Conservation (phyloP, 2,797 vertebrate species). For the Clarias pachynema region DNA sequence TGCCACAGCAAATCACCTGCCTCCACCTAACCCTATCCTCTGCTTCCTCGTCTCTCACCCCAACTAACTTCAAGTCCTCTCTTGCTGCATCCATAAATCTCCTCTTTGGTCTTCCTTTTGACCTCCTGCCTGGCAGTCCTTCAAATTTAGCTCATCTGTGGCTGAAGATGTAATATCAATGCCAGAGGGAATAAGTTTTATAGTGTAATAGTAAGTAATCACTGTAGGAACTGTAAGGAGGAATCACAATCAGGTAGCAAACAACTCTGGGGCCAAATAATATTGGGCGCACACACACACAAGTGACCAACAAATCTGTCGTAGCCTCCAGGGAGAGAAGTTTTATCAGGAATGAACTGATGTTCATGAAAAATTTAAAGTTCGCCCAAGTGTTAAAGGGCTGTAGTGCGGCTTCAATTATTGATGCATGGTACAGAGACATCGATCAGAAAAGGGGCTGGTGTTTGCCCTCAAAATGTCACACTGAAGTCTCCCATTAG, state of each 20-base stretch:
- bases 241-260: constrained; percentile 3
- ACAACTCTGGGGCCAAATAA: constrained; percentile 9
- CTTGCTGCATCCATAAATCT: too few species aligned
- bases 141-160: background rate
- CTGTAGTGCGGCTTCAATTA: constrained; percentile 45
- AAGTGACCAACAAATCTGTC: constrained; percentile 12
- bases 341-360: constrained; percentile 41
- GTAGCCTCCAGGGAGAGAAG: background rate
- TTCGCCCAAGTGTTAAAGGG: constrained; percentile 40
- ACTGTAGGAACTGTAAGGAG: background rate
- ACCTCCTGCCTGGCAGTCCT: background rate
- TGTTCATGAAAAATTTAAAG: constrained; percentile 51
- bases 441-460: constrained; percentile 43
- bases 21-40: too few species aligned
- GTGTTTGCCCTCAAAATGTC: constrained; percentile 55
- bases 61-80: too few species aligned
- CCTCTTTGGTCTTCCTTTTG: too few species aligned
- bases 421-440: constrained; percentile 49
- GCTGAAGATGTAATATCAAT: background rate
- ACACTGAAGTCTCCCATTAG: constrained; percentile 44
- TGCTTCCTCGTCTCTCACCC: too few species aligned
- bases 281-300: background rate
- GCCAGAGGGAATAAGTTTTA: background rate
- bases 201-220: constrained; percentile 12
- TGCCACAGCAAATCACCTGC: too few species aligned